A percentile compares a stretch with the other conserved stretches of the same genome.
phyloP scores from a whole-genome alignment of 2,113 vertebrate genomes.

The Myotis davidii region DNA sequence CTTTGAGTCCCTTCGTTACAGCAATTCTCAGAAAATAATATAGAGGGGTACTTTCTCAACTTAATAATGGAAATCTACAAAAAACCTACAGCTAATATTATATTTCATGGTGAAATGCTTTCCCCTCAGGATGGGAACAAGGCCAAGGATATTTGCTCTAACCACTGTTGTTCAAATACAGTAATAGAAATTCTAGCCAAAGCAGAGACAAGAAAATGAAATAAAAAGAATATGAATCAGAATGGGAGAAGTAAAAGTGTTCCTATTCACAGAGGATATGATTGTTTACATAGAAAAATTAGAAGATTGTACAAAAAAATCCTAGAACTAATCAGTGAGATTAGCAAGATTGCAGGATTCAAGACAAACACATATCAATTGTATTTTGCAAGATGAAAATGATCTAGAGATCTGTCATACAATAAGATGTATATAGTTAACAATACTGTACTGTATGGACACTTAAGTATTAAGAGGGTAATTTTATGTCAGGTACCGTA shows the following conservation, averaged over 20 bases:
- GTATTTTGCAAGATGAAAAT: neutral
- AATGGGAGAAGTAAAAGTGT: neutral
- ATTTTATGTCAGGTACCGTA: neutral
- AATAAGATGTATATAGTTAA: neutral
- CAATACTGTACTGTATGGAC: neutral
- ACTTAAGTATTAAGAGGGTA: neutral
- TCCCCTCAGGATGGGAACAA: neutral
- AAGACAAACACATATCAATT: conserved; percentile 18
- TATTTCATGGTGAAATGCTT: neutral
- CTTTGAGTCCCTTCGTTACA: neutral
- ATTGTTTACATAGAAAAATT: neutral
- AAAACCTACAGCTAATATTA: neutral
- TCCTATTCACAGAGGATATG: neutral
- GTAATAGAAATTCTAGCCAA: neutral
- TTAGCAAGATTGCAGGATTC: neutral
- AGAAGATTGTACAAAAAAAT: neutral
- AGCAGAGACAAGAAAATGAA: neutral
- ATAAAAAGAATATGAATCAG: neutral
- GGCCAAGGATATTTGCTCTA: neutral
- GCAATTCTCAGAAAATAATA: neutral
- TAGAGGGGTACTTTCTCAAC: neutral
- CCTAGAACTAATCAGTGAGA: neutral
- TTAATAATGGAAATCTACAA: neutral
- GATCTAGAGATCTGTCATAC: neutral
- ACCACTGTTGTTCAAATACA: neutral